Evolutionary conservation across 2,113 vertebrate species (phyloP), one percentile per base, ranked within the genome.

Genomic region (Esox niger): DNA sequence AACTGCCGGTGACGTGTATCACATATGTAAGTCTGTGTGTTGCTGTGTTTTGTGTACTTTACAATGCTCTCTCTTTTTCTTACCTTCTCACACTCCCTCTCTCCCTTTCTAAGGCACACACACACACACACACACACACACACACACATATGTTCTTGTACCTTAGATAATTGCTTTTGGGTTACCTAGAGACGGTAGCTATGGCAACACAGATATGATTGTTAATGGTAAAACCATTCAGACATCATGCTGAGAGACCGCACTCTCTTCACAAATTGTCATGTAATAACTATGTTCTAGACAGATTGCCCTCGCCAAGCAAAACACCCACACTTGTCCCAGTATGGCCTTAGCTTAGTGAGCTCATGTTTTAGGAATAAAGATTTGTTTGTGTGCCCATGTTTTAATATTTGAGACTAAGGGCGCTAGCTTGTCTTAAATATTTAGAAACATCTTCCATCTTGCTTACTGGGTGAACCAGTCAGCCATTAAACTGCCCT

Each of bases 191-290:
- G 64, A 69, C 79, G 29, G 77, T 86, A 65, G 61, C 73, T 68
- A 82, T 86, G 74, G 82, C 33, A 89, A 86, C 79, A 64, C 13
- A 30, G 69, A 55, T 61, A 31, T 70, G 65, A 67, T 82, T 59
- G 3, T 60, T 61, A 71, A 66, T 31, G 52, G 35, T 55, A 56
- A 43, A 71, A 74, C 38, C 11, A 67, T 64, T 64, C 46, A 68
- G 62, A 10, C 70, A 52, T 35, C 46, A 31, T 52, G 70, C 56
- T 49, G 78, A 62, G 57, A 62, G 62, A 64, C 35, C 25, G n/a
- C 25, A 52, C 38, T 46, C 55, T 61, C 56, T 23, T 52, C 29
- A 68, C 25, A 47, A 3, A 8, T 29, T 32, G 20, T 56, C 32
- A 61, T 25, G 49, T 23, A 58, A 27, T 13, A 35, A 32, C 23